Conservation (phyloP, 1,140 invertebrate species). For the Neodiprion virginianus region DNA sequence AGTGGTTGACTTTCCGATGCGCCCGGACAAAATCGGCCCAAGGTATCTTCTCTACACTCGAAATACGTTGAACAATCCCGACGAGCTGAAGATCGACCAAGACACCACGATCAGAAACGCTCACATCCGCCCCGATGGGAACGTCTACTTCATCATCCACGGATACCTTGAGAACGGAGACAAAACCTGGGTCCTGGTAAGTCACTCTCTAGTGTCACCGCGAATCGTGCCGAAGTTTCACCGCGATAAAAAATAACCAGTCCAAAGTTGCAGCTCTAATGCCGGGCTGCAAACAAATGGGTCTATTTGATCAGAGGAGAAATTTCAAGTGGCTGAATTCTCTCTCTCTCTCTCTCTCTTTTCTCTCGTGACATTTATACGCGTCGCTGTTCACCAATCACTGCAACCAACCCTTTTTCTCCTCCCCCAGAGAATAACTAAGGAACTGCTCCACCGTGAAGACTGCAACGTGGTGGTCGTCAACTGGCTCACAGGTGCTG, state of each 20-base stretch:
- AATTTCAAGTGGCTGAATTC: too few species aligned
- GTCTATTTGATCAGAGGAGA: background rate
- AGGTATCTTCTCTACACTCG: slow-evolving; percentile 65
- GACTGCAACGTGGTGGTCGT: slow-evolving; percentile 79
- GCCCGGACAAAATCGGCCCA: slow-evolving; percentile 66
- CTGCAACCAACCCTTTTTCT: too few species aligned
- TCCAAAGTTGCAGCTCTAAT: slow-evolving; percentile 12
- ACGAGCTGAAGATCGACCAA: slow-evolving; percentile 70
- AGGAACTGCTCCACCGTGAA: slow-evolving; percentile 71
- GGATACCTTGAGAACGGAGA: slow-evolving; percentile 86
- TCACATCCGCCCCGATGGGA: slow-evolving; percentile 67
- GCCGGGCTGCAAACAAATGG: background rate
- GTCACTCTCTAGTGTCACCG: slow-evolving; percentile 20
- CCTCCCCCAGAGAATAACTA: slow-evolving; percentile 62
- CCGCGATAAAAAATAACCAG: background rate
- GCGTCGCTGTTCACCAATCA: too few species aligned
- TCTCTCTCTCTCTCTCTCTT: too few species aligned
- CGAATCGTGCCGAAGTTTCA: background rate
- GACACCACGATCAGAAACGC: slow-evolving; percentile 65
- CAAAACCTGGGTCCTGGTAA: slow-evolving; percentile 74
- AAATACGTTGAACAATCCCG: slow-evolving; percentile 62
- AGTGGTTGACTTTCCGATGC: slow-evolving; percentile 78
- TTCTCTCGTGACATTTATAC: too few species aligned
- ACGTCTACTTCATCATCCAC: slow-evolving; percentile 80
- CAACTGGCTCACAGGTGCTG: slow-evolving; percentile 85